Conservation (phyloP, 2,888 invertebrate genomes). For the Epistrophella euchroma region DNA sequence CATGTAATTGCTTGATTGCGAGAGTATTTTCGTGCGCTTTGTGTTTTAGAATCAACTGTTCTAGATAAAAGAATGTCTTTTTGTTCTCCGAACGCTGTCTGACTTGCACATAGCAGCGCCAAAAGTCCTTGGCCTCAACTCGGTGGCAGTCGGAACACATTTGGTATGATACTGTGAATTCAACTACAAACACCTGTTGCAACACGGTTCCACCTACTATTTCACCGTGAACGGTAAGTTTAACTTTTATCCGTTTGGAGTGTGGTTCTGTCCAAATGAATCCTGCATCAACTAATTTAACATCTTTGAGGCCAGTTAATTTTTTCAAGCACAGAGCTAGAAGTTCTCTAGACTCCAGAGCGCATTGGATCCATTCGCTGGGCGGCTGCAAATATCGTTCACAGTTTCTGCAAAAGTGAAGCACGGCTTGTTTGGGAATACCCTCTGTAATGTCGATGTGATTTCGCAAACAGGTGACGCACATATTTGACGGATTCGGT, state of each 20-base stretch:
- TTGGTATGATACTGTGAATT: slow-evolving; percentile 95
- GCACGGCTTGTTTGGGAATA: slow-evolving; percentile 95
- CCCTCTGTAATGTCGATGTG: slow-evolving; percentile 97
- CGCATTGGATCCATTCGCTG: slow-evolving; percentile 92
- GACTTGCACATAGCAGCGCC: slow-evolving; percentile 96
- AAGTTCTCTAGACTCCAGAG: slow-evolving; percentile 95
- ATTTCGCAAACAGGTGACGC: slow-evolving; percentile 95
- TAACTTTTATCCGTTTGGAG: slow-evolving; percentile 98
- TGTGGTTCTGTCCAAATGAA: slow-evolving; percentile 99
- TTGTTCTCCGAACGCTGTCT: slow-evolving; percentile 95
- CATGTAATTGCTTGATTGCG: slow-evolving; percentile 93
- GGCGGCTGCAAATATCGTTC: slow-evolving; percentile 98
- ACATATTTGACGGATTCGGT: slow-evolving; percentile 99
- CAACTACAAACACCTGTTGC: slow-evolving; percentile 97
- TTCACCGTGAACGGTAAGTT: slow-evolving; percentile 97
- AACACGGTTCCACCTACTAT: slow-evolving; percentile 95
- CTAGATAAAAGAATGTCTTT: slow-evolving; percentile 98
- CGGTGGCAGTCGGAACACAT: slow-evolving; percentile 99
- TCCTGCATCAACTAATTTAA: slow-evolving; percentile 96
- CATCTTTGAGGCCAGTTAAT: slow-evolving; percentile 93
- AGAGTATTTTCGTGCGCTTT: slow-evolving; percentile 95
- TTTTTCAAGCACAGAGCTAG: slow-evolving; percentile 95
- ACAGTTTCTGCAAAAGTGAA: slow-evolving; percentile 96
- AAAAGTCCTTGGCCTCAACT: slow-evolving; percentile 98
- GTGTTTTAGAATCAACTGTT: slow-evolving; percentile 98